Conservation (phyloP, 2,888 invertebrate species). For the Mongoloraphidia duomilia region DNA sequence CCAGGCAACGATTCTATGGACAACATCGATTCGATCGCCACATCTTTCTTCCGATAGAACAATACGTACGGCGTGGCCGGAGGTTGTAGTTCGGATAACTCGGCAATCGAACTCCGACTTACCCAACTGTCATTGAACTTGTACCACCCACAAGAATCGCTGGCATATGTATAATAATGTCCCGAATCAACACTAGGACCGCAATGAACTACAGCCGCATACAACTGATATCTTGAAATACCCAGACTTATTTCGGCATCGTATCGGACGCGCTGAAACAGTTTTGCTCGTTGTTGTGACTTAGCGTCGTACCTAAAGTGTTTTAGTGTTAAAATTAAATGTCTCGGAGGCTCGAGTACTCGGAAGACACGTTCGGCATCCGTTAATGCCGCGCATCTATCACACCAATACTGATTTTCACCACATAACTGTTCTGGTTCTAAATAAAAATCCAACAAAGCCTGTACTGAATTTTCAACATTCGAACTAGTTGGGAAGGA, state of each 20-base stretch:
- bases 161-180: conserved; percentile 75
- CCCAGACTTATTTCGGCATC: conserved; percentile 28
- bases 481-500: conserved; percentile 49
- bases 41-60: conserved; percentile 45
- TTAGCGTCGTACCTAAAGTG: conserved; percentile 64
- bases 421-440: conserved; percentile 63
- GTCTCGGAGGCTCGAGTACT: conserved; percentile 58
- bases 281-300: conserved; percentile 60
- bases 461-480: conserved; percentile 52
- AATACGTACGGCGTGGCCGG: conserved; percentile 74
- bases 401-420: conserved; percentile 72
- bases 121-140: conserved; percentile 72
- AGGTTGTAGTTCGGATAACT: conserved; percentile 46
- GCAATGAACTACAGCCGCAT: conserved; percentile 73
- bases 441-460: conserved; percentile 61
- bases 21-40: conserved; percentile 22
- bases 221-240: conserved; percentile 48
- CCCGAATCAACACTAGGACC: conserved; percentile 74
- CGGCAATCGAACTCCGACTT: conserved; percentile 36
- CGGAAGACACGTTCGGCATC: conserved; percentile 60
- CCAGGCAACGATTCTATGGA: conserved; percentile 20
- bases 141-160: conserved; percentile 56
- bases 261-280: conserved; percentile 41
- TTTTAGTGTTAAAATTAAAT: conserved; percentile 66
- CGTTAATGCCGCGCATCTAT: conserved; percentile 54